Percentiles rank a stretch among this genome's conserved stretches.
Conservation (phyloP, 2,797 vertebrate genomes). For the Gobionotothen gibberifrons region DNA sequence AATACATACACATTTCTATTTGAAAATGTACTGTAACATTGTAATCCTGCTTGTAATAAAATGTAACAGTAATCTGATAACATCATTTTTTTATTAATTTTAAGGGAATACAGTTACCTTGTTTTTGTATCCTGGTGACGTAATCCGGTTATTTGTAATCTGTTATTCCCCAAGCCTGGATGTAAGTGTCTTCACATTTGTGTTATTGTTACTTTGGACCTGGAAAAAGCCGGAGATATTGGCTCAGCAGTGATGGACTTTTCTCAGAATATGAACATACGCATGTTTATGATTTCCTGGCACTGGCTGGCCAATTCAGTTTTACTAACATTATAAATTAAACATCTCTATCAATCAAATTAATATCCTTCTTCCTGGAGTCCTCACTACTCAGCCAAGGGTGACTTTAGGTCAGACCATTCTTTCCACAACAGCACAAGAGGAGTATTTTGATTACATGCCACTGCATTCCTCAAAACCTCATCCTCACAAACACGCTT, state of each 20-base stretch:
- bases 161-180: no score
- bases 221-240: conserved; percentile 5
- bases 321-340: conserved; percentile 14
- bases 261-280: neutral
- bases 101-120: no score
- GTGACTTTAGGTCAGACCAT: neutral
- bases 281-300: conserved; percentile 26
- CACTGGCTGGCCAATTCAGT: neutral
- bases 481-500: neutral
- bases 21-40: no score
- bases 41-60: no score
- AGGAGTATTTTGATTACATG: neutral
- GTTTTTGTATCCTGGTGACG: no score
- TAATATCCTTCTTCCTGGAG: conserved; percentile 15
- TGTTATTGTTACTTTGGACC: neutral
- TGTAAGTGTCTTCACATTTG: neutral
- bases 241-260: neutral
- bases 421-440: neutral
- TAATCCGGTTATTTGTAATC: no score
- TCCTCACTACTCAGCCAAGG: neutral
- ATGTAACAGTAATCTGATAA: no score
- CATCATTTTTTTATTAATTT: no score
- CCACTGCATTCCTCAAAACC: neutral
- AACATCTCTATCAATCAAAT: conserved; percentile 18
- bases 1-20: no score